These are phyloP conservation scores for Hypsibius dujardini DNA, from an alignment of 1,140 invertebrate genomes.

Conservation along the genomic window DNA sequence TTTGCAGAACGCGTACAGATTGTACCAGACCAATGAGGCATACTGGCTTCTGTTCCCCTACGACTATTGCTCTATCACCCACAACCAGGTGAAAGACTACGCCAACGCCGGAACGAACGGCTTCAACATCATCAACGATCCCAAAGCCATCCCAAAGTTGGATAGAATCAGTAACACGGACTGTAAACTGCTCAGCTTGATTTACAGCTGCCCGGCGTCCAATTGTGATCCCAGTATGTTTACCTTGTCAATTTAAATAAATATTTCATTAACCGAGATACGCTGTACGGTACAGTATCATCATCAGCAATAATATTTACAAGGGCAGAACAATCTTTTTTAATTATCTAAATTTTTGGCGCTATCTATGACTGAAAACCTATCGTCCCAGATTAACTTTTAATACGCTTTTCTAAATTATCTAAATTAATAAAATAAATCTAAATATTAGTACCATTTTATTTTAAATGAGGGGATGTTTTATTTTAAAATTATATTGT, in stretches of 20 bases:
- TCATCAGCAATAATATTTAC: too few species aligned
- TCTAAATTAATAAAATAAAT: too few species aligned
- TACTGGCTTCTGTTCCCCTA: neutral
- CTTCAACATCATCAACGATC: neutral
- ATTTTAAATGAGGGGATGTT: neutral
- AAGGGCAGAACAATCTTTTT: too few species aligned
- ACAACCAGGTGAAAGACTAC: conserved; percentile 6
- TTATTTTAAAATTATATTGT: too few species aligned
- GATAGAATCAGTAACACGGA: neutral
- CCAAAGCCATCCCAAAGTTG: neutral
- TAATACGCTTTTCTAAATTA: too few species aligned
- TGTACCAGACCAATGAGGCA: neutral
- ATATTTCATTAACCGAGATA: too few species aligned
- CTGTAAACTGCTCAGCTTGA: neutral
- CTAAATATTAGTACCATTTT: neutral
- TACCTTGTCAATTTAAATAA: too few species aligned
- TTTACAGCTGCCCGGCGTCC: neutral
- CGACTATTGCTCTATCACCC: conserved; percentile 9
- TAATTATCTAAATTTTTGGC: too few species aligned
- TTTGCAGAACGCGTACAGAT: neutral
- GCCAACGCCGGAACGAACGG: neutral
- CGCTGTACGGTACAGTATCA: too few species aligned
- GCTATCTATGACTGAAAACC: too few species aligned
- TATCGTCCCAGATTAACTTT: too few species aligned
- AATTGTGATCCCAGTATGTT: neutral